Base-by-base conservation (phyloP, 2,888 invertebrate genomes). In the Diaperis boleti region DNA sequence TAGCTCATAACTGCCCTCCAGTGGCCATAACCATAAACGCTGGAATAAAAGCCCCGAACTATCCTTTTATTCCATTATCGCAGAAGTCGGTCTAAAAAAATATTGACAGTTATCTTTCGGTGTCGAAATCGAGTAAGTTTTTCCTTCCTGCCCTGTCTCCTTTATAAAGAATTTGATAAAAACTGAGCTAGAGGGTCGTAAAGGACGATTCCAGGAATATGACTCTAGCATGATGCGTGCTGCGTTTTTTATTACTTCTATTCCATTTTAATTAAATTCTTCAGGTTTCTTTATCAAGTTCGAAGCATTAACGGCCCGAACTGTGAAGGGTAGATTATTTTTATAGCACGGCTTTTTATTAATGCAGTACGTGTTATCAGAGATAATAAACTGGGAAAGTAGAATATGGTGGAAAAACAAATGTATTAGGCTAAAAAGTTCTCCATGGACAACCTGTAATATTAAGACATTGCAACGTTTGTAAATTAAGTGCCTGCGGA, bases 1-100 rank as follows among this genome's bases (percentile, higher is more conserved):
- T 70, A 64, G 67, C 42, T 35, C 59, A 57, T 62, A 64, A 66
- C 57, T 61, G 61, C 50, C 54, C 63, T 62, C 61, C 26, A 49
- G 56, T 45, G 59, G 47, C 66, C 52, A 68, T 66, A 68, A 68
- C 62, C 66, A 52, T 68, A 68, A 68, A 66, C 61, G 62, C 47
- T 13, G 52, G 26, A 62, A 64, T 64, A 64, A 68, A 64, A 64
- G 56, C 57, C 41, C 57, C 37, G 11, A 20, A 33, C 52, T 42
- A 59, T 56, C 31, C 63, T 66, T 62, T 57, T 68, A 68, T 68
- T 68, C 66, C 59, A 64, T 64, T 66, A 64, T 54, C 44, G 42
- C 55, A 22, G 47, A 4, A 60, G 54, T 50, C 41, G 55, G 56
- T 54, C 39, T 31, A 39, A 15, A 37, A 20, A 55, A 55, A 61